Conservation (phyloP, 2,113 vertebrate genomes). For the Hipposideros armiger region DNA sequence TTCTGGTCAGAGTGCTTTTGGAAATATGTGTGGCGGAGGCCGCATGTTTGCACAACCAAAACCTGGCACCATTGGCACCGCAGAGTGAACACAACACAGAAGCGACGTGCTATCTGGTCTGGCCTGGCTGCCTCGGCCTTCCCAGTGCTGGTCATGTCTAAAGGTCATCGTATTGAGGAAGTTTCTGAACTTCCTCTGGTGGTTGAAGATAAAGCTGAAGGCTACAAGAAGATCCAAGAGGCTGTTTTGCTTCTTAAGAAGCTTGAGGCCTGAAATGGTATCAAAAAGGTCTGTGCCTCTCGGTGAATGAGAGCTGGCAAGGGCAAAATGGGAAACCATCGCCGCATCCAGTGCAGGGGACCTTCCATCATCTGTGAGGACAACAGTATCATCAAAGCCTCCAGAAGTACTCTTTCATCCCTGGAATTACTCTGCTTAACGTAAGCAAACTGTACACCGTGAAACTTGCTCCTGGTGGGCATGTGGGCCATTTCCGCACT, state of each 20-base stretch:
- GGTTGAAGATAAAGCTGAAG: conserved; percentile 93
- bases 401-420: too few relatives aligned
- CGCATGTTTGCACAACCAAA: conserved; percentile 97
- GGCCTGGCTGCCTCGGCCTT: conserved; percentile 72
- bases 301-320: too few relatives aligned
- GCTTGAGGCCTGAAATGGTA: conserved; percentile 92
- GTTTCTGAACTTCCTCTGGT: conserved; percentile 90
- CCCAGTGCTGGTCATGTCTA: conserved; percentile 91
- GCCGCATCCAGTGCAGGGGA: too few relatives aligned
- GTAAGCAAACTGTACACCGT: too few relatives aligned
- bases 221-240: conserved; percentile 98
- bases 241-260: conserved; percentile 96
- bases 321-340: too few relatives aligned
- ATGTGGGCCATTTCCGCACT: too few relatives aligned
- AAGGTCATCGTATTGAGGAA: conserved; percentile 97
- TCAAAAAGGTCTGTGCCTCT: too few relatives aligned
- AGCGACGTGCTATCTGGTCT: conserved; percentile 95
- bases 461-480: too few relatives aligned
- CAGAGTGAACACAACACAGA: conserved; percentile 93
- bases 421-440: too few relatives aligned
- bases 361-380: too few relatives aligned
- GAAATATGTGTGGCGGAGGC: conserved; percentile 94
- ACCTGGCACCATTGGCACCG: conserved; percentile 90
- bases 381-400: too few relatives aligned
- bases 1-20: not conserved